Base-by-base conservation (phyloP, 2,888 invertebrate species). In the Hartigia nigra region DNA sequence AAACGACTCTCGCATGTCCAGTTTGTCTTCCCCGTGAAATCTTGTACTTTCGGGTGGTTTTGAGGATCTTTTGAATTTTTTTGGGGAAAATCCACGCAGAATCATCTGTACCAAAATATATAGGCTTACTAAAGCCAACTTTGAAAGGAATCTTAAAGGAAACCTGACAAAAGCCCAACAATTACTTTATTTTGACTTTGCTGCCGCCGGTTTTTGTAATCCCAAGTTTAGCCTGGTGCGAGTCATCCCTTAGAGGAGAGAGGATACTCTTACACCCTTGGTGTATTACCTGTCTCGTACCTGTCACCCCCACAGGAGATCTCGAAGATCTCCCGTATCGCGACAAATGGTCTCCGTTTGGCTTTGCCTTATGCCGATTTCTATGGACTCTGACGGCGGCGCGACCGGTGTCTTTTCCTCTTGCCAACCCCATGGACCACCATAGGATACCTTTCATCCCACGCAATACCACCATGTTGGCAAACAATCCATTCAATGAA, bases 111-210 rank as follows among this genome's bases (percentile, higher is more conserved):
- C 70, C 74, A 70, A 69, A 37, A 76, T 78, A 80, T 78, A 82
- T 55, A 55, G 55, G 23, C 34, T 69, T 70, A 55, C 35, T 39
- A 69, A 72, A 70, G 77, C 31, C 72, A 77, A 74, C 70, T 35
- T 75, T 76, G 39, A 31, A 76, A 55, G 31, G n/a, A 37, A 55
- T 14, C 5, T n/a, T 37, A 31, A 31, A 55, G n/a, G 69, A 12
- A 31, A 14, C 55, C 69, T 23, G 76, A 88, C 86, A 88, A 89
- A 84, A 83, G 81, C 77, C 79, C 72, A 85, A 90, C 89, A 90
- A 90, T 88, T 86, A 88, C 86, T 89, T 88, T 90, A 90, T 90
- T 90, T 90, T 90, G 90, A 90, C 89, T 90, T 87, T 87, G 87
- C 85, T 88, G 88, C 88, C 74, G 75, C 75, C 75, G 75, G 23